These are phyloP conservation scores for Stichopus horrens DNA, from an alignment of 53 echinoderm and acorn worm species.

Conservation along the genomic window DNA sequence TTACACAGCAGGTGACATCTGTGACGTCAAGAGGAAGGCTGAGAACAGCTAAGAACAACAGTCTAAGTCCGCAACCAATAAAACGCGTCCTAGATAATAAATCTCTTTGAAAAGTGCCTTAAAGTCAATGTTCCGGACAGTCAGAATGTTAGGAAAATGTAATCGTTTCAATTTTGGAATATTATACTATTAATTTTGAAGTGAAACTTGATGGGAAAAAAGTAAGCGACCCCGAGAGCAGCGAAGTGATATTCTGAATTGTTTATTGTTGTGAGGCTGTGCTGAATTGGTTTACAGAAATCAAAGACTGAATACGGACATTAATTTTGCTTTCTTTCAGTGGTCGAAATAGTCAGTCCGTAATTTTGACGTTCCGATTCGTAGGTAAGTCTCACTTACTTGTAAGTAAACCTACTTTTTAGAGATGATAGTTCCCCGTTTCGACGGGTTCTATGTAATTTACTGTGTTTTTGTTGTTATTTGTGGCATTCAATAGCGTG, in stretches of 20 bases:
- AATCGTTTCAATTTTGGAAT: constrained; percentile 6
- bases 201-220: constrained; percentile 13
- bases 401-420: background rate
- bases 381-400: constrained; percentile 38
- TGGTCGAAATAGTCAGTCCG: constrained; percentile 27
- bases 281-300: constrained; percentile 77
- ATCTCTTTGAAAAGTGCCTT: constrained; percentile 29
- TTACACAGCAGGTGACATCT: constrained; percentile 91
- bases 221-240: constrained; percentile 15
- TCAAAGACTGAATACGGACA: constrained; percentile 63
- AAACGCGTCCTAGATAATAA: constrained; percentile 42
- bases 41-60: constrained; percentile 86
- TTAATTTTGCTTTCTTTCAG: constrained; percentile 58
- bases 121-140: constrained; percentile 30
- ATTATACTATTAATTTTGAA: background rate
- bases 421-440: constrained; percentile 15
- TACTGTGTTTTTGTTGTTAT: constrained; percentile 99
- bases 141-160: background rate
- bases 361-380: constrained; percentile 4
- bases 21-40: constrained; percentile 89
- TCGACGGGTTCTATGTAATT: constrained; percentile 36
- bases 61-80: constrained; percentile 59
- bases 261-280: constrained; percentile 95
- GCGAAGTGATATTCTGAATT: constrained; percentile 90
- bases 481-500: constrained; percentile 97